Percentiles rank a stretch among this genome's conserved stretches.
phyloP scores from a whole-genome alignment of 2,797 vertebrate genomes.

The Enteromius radiatus region DNA sequence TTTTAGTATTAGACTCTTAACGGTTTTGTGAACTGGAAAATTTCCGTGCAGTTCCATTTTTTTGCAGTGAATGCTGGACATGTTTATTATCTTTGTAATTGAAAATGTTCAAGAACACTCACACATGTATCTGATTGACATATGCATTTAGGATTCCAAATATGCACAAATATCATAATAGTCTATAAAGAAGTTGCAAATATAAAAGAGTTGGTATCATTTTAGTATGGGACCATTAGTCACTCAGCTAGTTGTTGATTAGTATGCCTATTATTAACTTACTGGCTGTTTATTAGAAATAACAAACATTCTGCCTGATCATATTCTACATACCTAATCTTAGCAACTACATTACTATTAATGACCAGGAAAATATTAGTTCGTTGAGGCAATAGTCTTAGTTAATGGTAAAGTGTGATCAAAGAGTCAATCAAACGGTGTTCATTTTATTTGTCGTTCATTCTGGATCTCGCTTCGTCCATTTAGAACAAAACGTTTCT shows the following conservation, averaged over 20 bases:
- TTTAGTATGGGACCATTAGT: background rate
- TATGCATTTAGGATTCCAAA: background rate
- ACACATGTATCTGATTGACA: background rate
- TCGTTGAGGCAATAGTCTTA: background rate
- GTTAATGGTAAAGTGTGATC: background rate
- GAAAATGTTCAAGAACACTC: background rate
- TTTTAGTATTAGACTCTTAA: too few species aligned
- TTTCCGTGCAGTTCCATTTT: too few species aligned
- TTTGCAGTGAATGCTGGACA: too few species aligned
- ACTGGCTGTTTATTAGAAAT: background rate
- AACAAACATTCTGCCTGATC: background rate
- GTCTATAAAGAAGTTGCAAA: background rate
- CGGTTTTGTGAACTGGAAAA: too few species aligned
- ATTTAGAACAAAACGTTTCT: conserved; percentile 21
- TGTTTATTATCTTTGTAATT: background rate
- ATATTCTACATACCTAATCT: background rate
- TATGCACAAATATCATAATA: background rate
- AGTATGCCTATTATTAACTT: background rate
- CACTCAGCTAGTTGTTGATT: background rate
- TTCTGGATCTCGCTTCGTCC: background rate
- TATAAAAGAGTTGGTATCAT: background rate
- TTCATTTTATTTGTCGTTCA: background rate
- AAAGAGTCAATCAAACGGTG: background rate
- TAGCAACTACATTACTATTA: background rate
- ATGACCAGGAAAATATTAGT: background rate